Conservation (phyloP, 2,888 invertebrate genomes). For the Dendrolimus pini region DNA sequence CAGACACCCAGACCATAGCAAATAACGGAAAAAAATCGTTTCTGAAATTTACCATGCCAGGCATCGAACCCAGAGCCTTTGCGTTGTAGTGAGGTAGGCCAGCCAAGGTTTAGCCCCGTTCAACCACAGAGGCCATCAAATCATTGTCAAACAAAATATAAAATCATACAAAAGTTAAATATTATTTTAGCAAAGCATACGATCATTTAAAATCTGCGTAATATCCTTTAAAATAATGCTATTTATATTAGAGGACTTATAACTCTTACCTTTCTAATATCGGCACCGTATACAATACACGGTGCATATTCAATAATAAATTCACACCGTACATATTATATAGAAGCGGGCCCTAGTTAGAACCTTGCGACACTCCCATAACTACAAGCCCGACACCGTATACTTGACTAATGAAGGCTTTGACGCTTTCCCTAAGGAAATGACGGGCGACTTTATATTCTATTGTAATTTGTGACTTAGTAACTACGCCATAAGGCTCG, state of each 20-base stretch:
- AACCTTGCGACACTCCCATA: conserved; percentile 26
- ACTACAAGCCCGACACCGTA: conserved; percentile 27
- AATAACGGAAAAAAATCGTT: too few relatives aligned
- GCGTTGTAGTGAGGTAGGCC: too few relatives aligned
- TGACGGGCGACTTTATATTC: conserved; percentile 15
- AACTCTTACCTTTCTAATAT: not conserved
- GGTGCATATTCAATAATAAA: not conserved
- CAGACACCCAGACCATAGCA: too few relatives aligned
- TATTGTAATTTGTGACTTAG: conserved; percentile 13
- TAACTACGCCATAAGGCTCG: conserved; percentile 14
- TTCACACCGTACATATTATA: not conserved
- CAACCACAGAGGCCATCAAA: too few relatives aligned
- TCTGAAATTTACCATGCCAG: too few relatives aligned
- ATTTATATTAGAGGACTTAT: not conserved
- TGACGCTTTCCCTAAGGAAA: conserved; percentile 31
- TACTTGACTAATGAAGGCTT: conserved; percentile 42
- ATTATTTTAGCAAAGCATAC: too few relatives aligned
- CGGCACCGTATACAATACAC: not conserved
- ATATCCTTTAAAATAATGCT: too few relatives aligned
- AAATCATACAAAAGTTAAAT: too few relatives aligned
- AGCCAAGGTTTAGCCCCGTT: too few relatives aligned
- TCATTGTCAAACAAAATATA: too few relatives aligned
- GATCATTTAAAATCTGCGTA: too few relatives aligned
- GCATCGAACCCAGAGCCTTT: too few relatives aligned
- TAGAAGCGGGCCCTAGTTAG: conserved; percentile 7